phyloP scores from a whole-genome alignment of 2,888 invertebrate genomes.

The Cantharis lateralis region DNA sequence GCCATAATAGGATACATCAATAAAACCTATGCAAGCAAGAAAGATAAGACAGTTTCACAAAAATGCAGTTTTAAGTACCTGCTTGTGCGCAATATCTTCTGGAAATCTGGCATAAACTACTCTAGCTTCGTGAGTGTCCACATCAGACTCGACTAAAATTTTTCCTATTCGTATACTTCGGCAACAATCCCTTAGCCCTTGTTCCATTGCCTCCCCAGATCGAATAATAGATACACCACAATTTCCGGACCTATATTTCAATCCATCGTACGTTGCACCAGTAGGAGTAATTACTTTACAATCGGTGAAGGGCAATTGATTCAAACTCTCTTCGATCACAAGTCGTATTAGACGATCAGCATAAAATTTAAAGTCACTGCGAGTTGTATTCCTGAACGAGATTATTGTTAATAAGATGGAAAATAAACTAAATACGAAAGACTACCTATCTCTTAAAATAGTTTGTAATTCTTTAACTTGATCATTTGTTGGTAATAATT shows the following conservation, averaged over 20 bases:
- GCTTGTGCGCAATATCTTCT: conserved; percentile 87
- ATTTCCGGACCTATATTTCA: conserved; percentile 95
- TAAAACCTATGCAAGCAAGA: conserved; percentile 63
- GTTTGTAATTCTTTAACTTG: conserved; percentile 85
- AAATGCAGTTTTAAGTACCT: conserved; percentile 48
- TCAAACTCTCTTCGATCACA: conserved; percentile 97
- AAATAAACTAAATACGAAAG: conserved; percentile 14
- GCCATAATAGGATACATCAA: conserved; percentile 99
- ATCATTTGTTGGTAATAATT: conserved; percentile 73
- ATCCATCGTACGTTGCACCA: conserved; percentile 85
- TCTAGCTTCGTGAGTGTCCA: conserved; percentile 93
- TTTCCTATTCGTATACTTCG: conserved; percentile 98
- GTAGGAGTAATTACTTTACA: conserved; percentile 93
- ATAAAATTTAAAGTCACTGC: conserved; percentile 98
- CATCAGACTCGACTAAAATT: conserved; percentile 95
- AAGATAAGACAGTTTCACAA: background rate
- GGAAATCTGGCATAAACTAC: conserved; percentile 98
- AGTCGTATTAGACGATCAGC: conserved; percentile 96
- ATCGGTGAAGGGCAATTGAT: conserved; percentile 92
- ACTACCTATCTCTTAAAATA: conserved; percentile 85
- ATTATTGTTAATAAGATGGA: background rate
- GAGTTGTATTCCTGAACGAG: conserved; percentile 78
- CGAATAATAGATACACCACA: conserved; percentile 98
- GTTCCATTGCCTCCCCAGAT: conserved; percentile 66
- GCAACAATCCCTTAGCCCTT: conserved; percentile 92